These are phyloP conservation scores for Vimba vimba DNA, from an alignment of 2,113 vertebrate species.

Conservation along the genomic window DNA sequence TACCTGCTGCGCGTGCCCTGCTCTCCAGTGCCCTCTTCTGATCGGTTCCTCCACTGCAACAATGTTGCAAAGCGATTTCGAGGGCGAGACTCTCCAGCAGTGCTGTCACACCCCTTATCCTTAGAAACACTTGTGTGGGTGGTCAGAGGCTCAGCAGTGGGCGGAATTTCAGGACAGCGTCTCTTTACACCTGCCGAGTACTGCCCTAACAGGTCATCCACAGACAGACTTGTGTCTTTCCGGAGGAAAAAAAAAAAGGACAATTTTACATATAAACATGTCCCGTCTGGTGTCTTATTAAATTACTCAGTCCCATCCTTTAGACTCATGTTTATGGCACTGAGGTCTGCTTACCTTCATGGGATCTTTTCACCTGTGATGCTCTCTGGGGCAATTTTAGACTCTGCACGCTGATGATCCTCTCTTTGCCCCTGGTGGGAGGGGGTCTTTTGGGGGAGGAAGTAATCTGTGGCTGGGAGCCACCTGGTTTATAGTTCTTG, in stretches of 20 bases:
- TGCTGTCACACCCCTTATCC: not conserved
- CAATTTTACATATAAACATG: not conserved
- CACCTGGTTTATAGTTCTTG: conserved; percentile 67
- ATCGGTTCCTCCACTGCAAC: conserved; percentile 83
- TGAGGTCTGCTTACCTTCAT: conserved; percentile 77
- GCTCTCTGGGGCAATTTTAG: conserved; percentile 79
- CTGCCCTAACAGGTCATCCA: conserved; percentile 86
- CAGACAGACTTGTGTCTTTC: conserved; percentile 76
- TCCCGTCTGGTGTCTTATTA: not conserved
- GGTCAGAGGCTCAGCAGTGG: not conserved
- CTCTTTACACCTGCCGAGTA: conserved; percentile 84
- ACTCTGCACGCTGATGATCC: conserved; percentile 68
- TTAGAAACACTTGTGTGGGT: not conserved
- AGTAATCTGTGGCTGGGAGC: not conserved
- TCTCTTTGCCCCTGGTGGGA: conserved; percentile 79
- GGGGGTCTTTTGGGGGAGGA: conserved; percentile 59
- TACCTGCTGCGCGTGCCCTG: conserved; percentile 88
- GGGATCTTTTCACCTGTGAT: conserved; percentile 78
- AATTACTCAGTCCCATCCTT: not conserved
- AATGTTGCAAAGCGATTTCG: conserved; percentile 87
- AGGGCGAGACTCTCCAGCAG: conserved; percentile 44
- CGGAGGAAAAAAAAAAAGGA: not conserved
- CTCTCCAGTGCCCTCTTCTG: conserved; percentile 69
- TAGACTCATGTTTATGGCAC: not conserved
- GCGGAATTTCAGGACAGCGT: conserved; percentile 30